Base-by-base conservation (phyloP, 2,888 invertebrate species). In the Sarcophaga rosellei region DNA sequence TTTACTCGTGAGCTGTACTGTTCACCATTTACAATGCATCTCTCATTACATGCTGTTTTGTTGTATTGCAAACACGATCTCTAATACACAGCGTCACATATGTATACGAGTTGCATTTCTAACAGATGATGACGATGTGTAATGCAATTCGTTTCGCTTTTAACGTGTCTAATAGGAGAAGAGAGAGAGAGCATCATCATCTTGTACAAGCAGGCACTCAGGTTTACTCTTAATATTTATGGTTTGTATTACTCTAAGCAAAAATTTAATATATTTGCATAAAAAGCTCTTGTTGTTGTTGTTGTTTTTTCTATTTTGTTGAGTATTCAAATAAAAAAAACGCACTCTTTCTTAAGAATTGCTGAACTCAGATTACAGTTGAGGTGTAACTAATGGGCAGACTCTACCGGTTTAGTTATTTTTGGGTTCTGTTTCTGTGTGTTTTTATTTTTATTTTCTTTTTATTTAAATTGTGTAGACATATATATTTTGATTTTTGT, bases 381-480 rank as follows among this genome's bases (percentile, higher is more conserved):
- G 81, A 80, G 86, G 86, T 86, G 84, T 86, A 78, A 72, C 78
- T 78, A 81, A 86, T 86, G 84, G 84, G 65, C 79, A 79, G 70
- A 77, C 69, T 84, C 79, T 79, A 86, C 85, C 75, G 82, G 82
- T 86, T 82, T 82, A 75, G 79, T 74, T 68, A 20, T 12, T 70
- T 75, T 78, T 47, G 68, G 47, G 68, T 44, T 53, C 53, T 68
- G 44, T 73, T 63, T 62, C 45, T 44, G 23, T 45, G 15, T 17
- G 20, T 53, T 53, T 75, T 65, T 68, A 2, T 17, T 21, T n/a
- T 15, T 57, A 8, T 10, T 59, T 6, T 20, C 8, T 72, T 66
- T 65, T 74, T 23, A 12, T 44, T 53, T 73, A 8, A 25, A 8
- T 23, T 20, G n/a, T 47, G 20, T 65, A 66, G 53, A 35, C 45